Conservation (phyloP, 2,113 vertebrate genomes). For the Aldabrachelys gigantea region DNA sequence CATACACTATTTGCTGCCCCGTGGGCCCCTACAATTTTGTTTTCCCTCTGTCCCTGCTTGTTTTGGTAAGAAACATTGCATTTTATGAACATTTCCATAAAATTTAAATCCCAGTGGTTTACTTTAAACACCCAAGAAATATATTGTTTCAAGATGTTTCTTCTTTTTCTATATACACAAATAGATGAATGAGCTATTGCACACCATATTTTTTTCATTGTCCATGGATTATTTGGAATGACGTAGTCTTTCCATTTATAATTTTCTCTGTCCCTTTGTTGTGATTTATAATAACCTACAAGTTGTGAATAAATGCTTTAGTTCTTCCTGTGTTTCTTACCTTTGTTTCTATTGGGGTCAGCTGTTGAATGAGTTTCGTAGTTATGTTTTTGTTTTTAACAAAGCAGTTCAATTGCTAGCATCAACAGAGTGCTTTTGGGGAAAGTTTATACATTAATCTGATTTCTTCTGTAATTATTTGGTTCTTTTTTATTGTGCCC, state of each 20-base stretch:
- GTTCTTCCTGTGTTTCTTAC: background rate
- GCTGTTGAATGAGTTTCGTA: background rate
- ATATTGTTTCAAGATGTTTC: background rate
- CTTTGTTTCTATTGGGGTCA: background rate
- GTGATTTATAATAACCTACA: background rate
- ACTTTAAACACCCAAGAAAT: background rate
- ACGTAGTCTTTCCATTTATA: background rate
- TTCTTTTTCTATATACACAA: background rate
- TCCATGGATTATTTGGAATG: background rate
- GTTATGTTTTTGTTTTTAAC: conserved; percentile 14
- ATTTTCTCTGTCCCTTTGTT: background rate
- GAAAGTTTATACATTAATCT: background rate
- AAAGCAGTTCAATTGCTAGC: conserved; percentile 13
- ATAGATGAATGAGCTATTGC: background rate
- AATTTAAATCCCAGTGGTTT: background rate
- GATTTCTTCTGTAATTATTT: background rate
- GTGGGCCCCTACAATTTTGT: background rate
- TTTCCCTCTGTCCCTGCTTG: background rate
- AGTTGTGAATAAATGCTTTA: conserved; percentile 6
- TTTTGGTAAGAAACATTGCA: background rate
- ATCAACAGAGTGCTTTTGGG: background rate
- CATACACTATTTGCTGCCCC: background rate
- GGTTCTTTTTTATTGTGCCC: background rate
- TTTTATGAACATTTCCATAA: background rate
- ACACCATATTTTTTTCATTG: background rate